A percentile compares a stretch with the other conserved stretches of the same genome.
phyloP scores from a whole-genome alignment of 2,888 invertebrate genomes.

The Glyphotaelius pellucidus region DNA sequence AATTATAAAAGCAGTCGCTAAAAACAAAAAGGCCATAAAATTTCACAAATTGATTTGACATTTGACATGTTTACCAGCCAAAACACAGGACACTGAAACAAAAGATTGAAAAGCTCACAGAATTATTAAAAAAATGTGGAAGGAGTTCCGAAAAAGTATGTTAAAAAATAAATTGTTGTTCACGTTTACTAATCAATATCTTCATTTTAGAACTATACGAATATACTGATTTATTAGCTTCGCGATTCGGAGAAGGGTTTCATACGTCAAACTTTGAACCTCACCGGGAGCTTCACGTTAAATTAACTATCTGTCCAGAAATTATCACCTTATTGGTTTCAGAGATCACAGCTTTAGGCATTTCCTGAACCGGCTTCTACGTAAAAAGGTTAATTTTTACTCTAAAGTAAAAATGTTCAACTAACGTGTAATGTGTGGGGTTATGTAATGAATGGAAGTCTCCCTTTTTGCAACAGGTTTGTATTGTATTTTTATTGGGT shows the following conservation, averaged over 20 bases:
- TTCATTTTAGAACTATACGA: background rate
- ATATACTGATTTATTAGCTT: background rate
- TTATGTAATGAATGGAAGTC: background rate
- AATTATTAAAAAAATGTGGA: no score
- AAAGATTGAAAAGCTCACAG: no score
- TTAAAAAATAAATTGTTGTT: no score
- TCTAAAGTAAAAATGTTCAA: background rate
- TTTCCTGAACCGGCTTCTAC: background rate
- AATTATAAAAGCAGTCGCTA: background rate
- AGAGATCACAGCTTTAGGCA: slow-evolving; percentile 13
- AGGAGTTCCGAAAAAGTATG: no score
- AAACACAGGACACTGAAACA: no score
- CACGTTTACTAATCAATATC: no score
- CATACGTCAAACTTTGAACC: slow-evolving; percentile 37
- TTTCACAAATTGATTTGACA: no score
- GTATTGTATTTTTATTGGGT: background rate
- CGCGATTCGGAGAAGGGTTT: background rate
- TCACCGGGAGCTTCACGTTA: slow-evolving; percentile 26
- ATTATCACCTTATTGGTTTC: slow-evolving; percentile 41
- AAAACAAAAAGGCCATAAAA: no score
- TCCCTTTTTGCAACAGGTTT: background rate
- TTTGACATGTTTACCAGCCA: no score
- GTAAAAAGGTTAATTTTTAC: background rate
- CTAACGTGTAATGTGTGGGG: background rate
- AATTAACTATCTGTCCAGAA: slow-evolving; percentile 36